phyloP scores from a whole-genome alignment of 1,140 invertebrate genomes.

The Chrysomallon squamiferum region DNA sequence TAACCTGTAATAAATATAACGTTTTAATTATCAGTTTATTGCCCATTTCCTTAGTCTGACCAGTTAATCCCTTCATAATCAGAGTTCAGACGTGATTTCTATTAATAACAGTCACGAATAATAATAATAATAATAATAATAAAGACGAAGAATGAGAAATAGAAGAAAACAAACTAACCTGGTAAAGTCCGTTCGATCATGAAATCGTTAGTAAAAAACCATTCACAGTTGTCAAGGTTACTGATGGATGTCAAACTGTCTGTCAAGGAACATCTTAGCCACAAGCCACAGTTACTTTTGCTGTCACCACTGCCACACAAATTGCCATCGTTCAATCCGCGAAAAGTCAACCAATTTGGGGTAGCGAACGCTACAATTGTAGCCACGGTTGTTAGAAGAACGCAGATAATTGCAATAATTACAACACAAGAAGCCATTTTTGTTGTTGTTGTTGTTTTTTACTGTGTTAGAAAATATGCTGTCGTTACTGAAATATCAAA shows the following conservation, averaged over 20 bases:
- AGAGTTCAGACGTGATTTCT: too few relatives aligned
- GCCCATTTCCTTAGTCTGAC: too few relatives aligned
- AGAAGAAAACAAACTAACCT: slow-evolving; percentile 33
- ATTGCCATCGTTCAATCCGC: slow-evolving; percentile 3
- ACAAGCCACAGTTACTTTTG: slow-evolving; percentile 52
- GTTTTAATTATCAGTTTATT: too few relatives aligned
- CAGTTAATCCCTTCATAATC: too few relatives aligned
- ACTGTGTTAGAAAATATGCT: too few relatives aligned
- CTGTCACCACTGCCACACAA: slow-evolving; percentile 15
- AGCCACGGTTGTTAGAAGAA: slow-evolving; percentile 52
- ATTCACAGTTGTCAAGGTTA: slow-evolving; percentile 47
- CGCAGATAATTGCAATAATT: slow-evolving; percentile 54
- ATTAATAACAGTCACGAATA: too few relatives aligned
- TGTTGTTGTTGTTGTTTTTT: too few relatives aligned
- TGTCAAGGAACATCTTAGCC: slow-evolving; percentile 37
- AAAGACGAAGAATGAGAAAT: too few relatives aligned
- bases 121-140: too few relatives aligned
- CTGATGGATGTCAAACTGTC: slow-evolving; percentile 5
- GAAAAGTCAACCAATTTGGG: slow-evolving; percentile 53
- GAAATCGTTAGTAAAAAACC: slow-evolving; percentile 53
- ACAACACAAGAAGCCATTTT: slow-evolving; percentile 54
- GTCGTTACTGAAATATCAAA: too few relatives aligned
- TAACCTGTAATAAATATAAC: too few relatives aligned
- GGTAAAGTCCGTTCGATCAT: slow-evolving; percentile 45
- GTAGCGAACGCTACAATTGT: slow-evolving; percentile 56